Percentiles rank a stretch among this genome's conserved stretches.
Evolutionary conservation across 2,888 invertebrate genomes (phyloP).

Genomic region (Orchestes rusci): DNA sequence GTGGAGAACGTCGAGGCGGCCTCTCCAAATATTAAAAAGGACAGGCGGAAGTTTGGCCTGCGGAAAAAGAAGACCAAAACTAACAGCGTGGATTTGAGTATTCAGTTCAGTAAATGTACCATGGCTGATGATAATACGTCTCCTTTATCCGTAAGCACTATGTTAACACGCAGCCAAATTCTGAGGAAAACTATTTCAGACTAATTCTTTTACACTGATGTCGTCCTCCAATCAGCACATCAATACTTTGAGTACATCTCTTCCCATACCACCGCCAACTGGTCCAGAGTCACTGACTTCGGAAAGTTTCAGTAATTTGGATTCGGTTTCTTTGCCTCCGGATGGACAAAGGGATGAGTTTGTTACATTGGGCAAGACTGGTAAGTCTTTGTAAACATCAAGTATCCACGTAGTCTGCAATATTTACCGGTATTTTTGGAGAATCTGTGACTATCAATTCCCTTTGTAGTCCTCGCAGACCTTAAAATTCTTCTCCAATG

Average conservation of each 20-base stretch:
- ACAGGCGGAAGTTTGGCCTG: slow-evolving; percentile 60
- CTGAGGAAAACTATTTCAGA: too few species aligned
- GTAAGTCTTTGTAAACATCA: slow-evolving; percentile 47
- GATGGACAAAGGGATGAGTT: slow-evolving; percentile 52
- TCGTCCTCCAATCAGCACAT: slow-evolving; percentile 36
- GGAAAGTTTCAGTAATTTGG: slow-evolving; percentile 49
- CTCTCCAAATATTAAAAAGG: slow-evolving; percentile 57
- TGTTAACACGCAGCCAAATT: too few species aligned
- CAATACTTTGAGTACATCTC: slow-evolving; percentile 28
- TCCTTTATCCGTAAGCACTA: slow-evolving; percentile 41
- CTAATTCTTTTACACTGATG: slow-evolving; percentile 37
- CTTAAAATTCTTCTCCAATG: slow-evolving; percentile 45
- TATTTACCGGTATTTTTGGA: too few species aligned
- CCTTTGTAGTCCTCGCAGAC: too few species aligned
- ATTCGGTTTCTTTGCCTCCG: slow-evolving; percentile 41
- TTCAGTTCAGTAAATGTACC: slow-evolving; percentile 39
- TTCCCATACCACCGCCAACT: slow-evolving; percentile 32
- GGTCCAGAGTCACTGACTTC: slow-evolving; percentile 45
- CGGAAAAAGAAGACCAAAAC: slow-evolving; percentile 62
- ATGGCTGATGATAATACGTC: slow-evolving; percentile 40
- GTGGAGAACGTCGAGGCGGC: slow-evolving; percentile 25
- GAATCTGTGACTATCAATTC: too few species aligned
- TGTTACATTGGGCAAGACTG: slow-evolving; percentile 59
- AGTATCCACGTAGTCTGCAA: too few species aligned
- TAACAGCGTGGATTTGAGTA: slow-evolving; percentile 54